phyloP scores from a whole-genome alignment of 2,797 vertebrate species.

The Esox masquinongy region DNA sequence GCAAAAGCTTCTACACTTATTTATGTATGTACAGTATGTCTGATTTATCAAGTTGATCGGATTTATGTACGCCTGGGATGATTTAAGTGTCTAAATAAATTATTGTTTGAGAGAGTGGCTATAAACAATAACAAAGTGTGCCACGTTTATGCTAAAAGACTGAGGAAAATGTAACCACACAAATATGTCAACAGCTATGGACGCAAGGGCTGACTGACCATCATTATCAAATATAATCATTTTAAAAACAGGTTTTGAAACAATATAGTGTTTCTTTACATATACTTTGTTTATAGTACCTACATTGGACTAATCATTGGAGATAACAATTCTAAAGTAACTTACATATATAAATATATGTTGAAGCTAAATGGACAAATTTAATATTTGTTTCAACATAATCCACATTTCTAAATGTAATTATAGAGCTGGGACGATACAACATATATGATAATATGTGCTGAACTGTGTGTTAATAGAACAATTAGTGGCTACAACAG shows the following conservation, averaged over 20 bases:
- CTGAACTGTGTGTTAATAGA: no score
- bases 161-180: neutral
- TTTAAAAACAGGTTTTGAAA: no score
- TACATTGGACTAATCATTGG: no score
- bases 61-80: neutral
- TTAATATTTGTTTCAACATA: neutral
- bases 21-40: neutral
- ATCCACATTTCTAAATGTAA: neutral
- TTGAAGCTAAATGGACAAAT: neutral
- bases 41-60: neutral
- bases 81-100: neutral
- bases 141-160: neutral
- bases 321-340: neutral
- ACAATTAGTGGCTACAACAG: no score
- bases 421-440: neutral
- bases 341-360: neutral
- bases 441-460: no score
- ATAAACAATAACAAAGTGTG: no score
- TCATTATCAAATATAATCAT: neutral
- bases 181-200: neutral
- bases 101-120: no score
- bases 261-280: no score
- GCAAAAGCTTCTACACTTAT: neutral
- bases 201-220: neutral
- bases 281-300: no score